Conservation (phyloP, 2,888 invertebrate genomes). For the Taenaris catops region DNA sequence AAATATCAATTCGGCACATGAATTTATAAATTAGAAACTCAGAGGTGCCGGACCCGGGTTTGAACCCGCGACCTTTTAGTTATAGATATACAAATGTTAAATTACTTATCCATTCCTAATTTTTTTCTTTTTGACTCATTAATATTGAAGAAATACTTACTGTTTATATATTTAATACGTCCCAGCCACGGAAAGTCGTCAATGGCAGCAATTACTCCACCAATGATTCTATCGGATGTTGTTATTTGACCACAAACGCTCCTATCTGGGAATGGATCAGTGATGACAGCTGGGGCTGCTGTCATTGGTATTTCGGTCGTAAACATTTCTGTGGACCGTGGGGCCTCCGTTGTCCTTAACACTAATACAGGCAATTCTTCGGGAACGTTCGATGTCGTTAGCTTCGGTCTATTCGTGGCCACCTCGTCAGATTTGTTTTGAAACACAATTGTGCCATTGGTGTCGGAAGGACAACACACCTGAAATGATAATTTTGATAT, state of each 20-base stretch:
- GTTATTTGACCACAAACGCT: slow-evolving; percentile 38
- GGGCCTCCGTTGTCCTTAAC: background rate
- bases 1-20: too few relatives aligned
- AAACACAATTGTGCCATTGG: slow-evolving; percentile 1
- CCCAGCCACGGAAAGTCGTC: slow-evolving; percentile 82
- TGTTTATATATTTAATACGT: slow-evolving; percentile 66
- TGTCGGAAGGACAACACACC: slow-evolving; percentile 28
- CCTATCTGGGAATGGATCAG: slow-evolving; percentile 41
- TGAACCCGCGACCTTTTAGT: too few relatives aligned
- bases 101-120: too few relatives aligned
- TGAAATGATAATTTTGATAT: slow-evolving; percentile 15
- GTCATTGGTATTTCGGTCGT: background rate
- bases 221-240: slow-evolving; percentile 54
- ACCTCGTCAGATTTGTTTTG: slow-evolving; percentile 1
- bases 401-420: slow-evolving; percentile 8
- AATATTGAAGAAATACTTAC: slow-evolving; percentile 24
- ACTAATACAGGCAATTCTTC: too few relatives aligned
- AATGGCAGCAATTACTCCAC: slow-evolving; percentile 67
- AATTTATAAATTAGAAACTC: too few relatives aligned
- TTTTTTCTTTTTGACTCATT: too few relatives aligned
- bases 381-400: background rate
- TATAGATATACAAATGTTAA: too few relatives aligned
- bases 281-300: background rate
- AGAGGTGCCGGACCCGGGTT: too few relatives aligned
- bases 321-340: background rate